Base-by-base conservation (phyloP, 1,140 invertebrate genomes). In the Rhagoletis pomonella region DNA sequence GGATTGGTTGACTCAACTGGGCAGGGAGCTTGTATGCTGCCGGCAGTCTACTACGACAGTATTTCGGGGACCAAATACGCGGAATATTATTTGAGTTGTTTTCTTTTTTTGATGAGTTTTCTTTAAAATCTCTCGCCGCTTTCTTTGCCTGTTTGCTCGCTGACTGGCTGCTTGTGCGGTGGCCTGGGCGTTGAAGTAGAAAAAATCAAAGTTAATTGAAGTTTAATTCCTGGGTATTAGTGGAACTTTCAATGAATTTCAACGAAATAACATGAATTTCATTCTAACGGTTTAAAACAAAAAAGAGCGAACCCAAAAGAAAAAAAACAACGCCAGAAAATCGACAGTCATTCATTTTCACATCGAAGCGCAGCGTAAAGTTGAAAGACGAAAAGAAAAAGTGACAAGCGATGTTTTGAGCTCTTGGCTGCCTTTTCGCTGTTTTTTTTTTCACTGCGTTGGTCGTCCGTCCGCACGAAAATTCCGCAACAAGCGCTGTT, bases 151-250 rank as follows among this genome's bases (percentile, higher is more conserved):
- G 29, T 10, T 29, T 65, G 2, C n/a, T n/a, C 39, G 4, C 29
- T 4, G 44, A 5, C 14, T 73, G 2, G 39, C 7, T 4, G 69
- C 4, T 14, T 1, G 6, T 55, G 73, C 6, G 19, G 44, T 81
- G 73, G 50, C 50, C 9, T 29, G 50, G 17, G 73, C 73, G 47
- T 81, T 29, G 17, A 62, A 42, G 59, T 62, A 62, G 42, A 59
- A 85, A 60, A 85, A 85, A 85, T 85, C 84, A 85, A 62, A 85
- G 81, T 85, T 85, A 85, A 85, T 85, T 85, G 58, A 85, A 85
- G 58, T 85, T 85, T 62, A 85, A 85, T 85, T 85, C 84, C 84
- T 14, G 73, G 47, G 73, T 29, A 81, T 81, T 81, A 81, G 73
- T 55, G 47, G 47, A 81, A 55, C 55, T 81, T 81, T 81, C 14